Evolutionary conservation across 2,888 invertebrate species (phyloP).

Genomic region (Erebia aethiops): DNA sequence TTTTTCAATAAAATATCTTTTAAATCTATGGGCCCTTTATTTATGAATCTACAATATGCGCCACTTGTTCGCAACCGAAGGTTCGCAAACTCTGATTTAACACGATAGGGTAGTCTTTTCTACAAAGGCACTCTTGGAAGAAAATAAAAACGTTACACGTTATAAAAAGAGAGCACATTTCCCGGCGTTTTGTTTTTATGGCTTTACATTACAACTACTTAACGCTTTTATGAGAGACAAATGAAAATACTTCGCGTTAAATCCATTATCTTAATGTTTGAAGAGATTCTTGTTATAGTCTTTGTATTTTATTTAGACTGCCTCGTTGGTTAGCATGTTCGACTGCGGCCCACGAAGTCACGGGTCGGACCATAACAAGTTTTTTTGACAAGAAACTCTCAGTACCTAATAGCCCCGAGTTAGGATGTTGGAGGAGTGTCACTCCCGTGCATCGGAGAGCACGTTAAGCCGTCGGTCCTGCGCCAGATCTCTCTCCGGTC

Average conservation of each 20-base stretch:
- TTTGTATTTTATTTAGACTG: background rate
- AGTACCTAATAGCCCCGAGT: no score
- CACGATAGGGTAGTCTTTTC: conserved; percentile 7
- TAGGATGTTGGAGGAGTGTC: no score
- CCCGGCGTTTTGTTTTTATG: conserved; percentile 16
- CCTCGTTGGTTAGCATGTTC: no score
- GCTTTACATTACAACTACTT: conserved; percentile 19
- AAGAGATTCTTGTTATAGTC: conserved; percentile 8
- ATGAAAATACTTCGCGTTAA: conserved; percentile 15
- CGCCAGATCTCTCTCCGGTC: no score
- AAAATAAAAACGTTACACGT: conserved; percentile 26
- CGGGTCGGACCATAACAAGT: no score
- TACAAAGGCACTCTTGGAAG: conserved; percentile 4
- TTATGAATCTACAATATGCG: background rate
- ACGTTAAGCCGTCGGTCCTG: no score
- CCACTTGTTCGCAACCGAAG: conserved; percentile 2
- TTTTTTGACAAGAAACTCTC: no score
- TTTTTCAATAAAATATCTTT: no score
- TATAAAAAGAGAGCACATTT: conserved; percentile 20
- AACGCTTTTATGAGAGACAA: conserved; percentile 17
- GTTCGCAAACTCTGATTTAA: conserved; percentile 7
- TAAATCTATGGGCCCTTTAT: no score
- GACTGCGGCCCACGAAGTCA: no score
- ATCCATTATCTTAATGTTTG: conserved; percentile 14
- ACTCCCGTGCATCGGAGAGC: no score